phyloP scores from a whole-genome alignment of 2,797 vertebrate genomes.

The Enteromius trimaculatus region DNA sequence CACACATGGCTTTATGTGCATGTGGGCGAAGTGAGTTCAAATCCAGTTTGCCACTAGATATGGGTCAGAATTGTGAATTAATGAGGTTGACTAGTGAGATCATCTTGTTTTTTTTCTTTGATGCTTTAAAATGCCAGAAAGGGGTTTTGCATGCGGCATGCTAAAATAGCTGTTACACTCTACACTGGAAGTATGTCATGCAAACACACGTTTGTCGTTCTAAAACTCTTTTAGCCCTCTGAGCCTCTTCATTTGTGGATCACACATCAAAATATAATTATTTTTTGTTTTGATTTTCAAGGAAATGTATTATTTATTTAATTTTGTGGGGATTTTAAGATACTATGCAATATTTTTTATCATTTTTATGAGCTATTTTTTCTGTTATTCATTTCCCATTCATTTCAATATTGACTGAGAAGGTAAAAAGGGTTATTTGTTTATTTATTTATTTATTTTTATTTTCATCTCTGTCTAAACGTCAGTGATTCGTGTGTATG shows the following conservation, averaged over 20 bases:
- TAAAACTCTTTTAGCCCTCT: not conserved
- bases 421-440: not conserved
- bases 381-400: not conserved
- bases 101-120: not conserved
- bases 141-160: not conserved
- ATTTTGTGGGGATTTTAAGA: not conserved
- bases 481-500: not conserved
- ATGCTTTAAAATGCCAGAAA: not conserved
- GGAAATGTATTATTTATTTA: not conserved
- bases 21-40: not conserved
- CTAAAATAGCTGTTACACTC: not conserved
- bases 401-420: not conserved
- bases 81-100: not conserved
- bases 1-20: not conserved
- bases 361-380: too few relatives aligned
- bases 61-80: conserved; percentile 22
- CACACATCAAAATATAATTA: not conserved
- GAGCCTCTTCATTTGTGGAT: not conserved
- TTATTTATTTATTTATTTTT: not conserved
- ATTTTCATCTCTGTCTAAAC: not conserved
- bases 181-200: not conserved
- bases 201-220: not conserved
- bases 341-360: too few relatives aligned
- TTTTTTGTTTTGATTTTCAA: not conserved
- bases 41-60: not conserved